phyloP scores from a whole-genome alignment of 1,140 invertebrate genomes.

The Yoshiicerus persimilis region DNA sequence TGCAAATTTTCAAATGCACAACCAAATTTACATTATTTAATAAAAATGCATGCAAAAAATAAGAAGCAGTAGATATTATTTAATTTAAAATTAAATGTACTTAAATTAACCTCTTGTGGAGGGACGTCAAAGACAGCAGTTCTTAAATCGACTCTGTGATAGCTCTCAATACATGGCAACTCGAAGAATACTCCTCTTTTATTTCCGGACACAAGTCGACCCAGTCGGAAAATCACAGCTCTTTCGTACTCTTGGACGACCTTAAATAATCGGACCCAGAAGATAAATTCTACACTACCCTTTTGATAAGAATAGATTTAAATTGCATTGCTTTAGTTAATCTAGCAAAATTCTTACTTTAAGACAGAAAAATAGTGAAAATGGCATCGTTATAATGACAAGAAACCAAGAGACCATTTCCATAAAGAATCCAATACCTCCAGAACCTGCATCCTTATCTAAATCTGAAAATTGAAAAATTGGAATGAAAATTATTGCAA shows the following conservation, averaged over 20 bases:
- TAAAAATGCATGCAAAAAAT: too few relatives aligned
- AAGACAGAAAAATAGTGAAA: conserved; percentile 63
- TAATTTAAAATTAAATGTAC: too few relatives aligned
- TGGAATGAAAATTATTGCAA: too few relatives aligned
- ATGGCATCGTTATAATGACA: conserved; percentile 61
- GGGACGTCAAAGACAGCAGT: conserved; percentile 62
- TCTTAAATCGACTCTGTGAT: conserved; percentile 60
- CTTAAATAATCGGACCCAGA: conserved; percentile 42
- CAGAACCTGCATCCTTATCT: not conserved
- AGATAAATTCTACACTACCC: too few relatives aligned
- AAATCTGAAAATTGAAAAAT: not conserved
- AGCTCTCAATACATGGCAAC: conserved; percentile 62
- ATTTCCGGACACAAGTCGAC: conserved; percentile 54
- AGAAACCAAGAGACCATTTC: conserved; percentile 58
- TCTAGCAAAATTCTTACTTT: conserved; percentile 55
- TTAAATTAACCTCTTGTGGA: conserved; percentile 56
- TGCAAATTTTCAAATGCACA: not conserved
- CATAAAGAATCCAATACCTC: not conserved
- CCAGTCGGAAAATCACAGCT: conserved; percentile 55
- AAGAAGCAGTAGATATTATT: too few relatives aligned
- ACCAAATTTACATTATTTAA: not conserved
- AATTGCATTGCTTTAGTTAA: not conserved
- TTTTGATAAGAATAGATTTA: not conserved
- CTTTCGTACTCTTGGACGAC: conserved; percentile 55
- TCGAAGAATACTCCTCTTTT: conserved; percentile 60